Evolutionary conservation across 2,888 invertebrate species (phyloP).

Genomic region (Yponomeuta malinellus): DNA sequence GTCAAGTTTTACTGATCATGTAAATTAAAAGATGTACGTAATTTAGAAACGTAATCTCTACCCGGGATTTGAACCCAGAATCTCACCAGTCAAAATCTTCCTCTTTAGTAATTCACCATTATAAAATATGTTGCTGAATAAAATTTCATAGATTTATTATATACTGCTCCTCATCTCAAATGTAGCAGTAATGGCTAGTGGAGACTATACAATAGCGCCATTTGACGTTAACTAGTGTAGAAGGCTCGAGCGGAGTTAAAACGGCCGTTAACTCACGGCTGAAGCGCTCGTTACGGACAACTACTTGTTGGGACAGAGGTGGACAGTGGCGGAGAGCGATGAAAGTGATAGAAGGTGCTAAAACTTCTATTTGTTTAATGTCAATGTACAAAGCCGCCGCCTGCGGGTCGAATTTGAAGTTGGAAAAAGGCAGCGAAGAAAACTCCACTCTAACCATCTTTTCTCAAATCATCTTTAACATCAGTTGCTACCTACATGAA

Average conservation of each 20-base stretch:
- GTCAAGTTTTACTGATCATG: no score
- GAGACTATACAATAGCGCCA: background rate
- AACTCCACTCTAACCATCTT: background rate
- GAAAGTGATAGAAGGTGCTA: background rate
- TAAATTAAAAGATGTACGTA: no score
- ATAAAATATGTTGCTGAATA: no score
- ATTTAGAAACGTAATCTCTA: no score
- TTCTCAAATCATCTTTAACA: background rate
- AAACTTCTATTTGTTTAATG: background rate
- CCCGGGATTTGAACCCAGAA: no score
- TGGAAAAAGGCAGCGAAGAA: no score
- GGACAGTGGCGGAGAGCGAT: background rate
- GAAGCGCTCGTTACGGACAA: conserved; percentile 1
- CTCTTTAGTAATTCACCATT: no score
- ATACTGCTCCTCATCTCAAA: background rate
- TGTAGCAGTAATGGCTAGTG: background rate
- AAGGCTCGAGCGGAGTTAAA: background rate
- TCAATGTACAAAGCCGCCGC: no score
- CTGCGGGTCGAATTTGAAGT: no score
- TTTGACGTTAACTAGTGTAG: background rate
- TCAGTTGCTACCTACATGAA: background rate
- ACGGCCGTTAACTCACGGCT: background rate
- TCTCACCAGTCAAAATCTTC: no score
- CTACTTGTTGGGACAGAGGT: background rate
- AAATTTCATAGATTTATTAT: background rate